Conservation (phyloP, 2,113 vertebrate genomes). For the Vicugna pacos region DNA sequence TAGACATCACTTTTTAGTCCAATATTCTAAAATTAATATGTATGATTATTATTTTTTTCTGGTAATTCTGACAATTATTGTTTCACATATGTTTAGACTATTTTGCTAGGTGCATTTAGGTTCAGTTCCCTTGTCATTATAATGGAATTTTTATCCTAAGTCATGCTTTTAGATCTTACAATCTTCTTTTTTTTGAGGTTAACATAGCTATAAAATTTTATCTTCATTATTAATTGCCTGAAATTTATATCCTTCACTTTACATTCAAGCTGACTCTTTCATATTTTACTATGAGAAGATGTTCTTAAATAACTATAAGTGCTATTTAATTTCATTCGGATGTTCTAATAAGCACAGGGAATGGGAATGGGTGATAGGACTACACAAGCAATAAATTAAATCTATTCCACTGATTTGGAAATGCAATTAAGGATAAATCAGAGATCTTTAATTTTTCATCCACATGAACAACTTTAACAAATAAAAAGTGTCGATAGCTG, state of each 20-base stretch:
- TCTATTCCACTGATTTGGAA: background rate
- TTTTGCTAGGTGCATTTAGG: background rate
- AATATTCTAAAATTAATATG: background rate
- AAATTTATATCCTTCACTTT: background rate
- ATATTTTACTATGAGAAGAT: background rate
- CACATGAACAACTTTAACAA: background rate
- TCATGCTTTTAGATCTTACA: background rate
- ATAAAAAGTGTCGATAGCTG: background rate
- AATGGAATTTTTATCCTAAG: background rate
- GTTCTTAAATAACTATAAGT: background rate
- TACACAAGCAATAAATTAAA: background rate
- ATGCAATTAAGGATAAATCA: background rate
- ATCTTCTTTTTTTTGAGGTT: background rate
- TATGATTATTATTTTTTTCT: background rate
- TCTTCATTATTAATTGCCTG: background rate
- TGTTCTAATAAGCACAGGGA: background rate
- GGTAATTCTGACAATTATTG: background rate
- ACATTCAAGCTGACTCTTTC: background rate
- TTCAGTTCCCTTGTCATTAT: background rate
- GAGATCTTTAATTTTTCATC: background rate
- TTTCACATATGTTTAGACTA: background rate
- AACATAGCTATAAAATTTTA: background rate
- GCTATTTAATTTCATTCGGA: background rate
- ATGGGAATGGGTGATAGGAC: background rate
- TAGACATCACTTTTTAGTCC: background rate